These are phyloP conservation scores for Pelmatolapia mariae DNA, from an alignment of 2,113 vertebrate species.

Conservation along the genomic window DNA sequence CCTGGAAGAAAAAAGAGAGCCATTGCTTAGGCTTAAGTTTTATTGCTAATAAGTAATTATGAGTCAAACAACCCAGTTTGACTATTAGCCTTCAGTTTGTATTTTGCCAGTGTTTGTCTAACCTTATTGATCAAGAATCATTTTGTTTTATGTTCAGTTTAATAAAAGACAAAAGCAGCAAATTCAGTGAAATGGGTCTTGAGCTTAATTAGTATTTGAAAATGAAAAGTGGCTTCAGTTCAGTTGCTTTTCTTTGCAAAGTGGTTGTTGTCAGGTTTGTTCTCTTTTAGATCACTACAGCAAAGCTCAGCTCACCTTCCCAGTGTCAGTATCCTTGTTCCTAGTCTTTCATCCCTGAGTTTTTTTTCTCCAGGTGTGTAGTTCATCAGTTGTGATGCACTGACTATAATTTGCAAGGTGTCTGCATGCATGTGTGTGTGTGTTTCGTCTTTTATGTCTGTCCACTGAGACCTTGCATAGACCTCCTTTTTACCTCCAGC, in stretches of 20 bases:
- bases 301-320: neutral
- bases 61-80: neutral
- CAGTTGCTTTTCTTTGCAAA: neutral
- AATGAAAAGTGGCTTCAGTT: neutral
- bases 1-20: rapidly evolving
- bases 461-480: neutral
- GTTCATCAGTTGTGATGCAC: neutral
- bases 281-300: neutral
- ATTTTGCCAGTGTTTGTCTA: neutral
- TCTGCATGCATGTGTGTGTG: neutral
- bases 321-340: neutral
- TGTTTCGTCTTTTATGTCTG: neutral
- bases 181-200: neutral
- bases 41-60: neutral
- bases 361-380: neutral
- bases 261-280: neutral
- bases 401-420: neutral
- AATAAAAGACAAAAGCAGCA: neutral
- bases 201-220: neutral
- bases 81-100: neutral
- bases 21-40: neutral
- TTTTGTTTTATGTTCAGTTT: neutral
- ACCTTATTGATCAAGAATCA: neutral
- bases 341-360: neutral
- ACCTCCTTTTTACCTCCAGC: neutral